Evolutionary conservation across 2,113 vertebrate species (phyloP).

Genomic region (Thalassarche chlororhynchos): DNA sequence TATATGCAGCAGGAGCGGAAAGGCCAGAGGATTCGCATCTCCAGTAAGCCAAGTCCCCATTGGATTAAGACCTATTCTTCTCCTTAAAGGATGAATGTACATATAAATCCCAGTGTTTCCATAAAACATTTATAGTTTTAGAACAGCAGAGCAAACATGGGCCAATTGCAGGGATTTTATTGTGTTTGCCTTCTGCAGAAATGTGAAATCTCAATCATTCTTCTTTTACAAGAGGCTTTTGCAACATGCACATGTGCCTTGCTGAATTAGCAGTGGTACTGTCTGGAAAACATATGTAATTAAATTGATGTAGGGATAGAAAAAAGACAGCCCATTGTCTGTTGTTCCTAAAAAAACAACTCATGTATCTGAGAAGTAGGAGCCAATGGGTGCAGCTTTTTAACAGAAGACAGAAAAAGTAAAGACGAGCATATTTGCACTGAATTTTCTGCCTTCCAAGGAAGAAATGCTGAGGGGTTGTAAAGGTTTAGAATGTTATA

Average conservation of each 20-base stretch:
- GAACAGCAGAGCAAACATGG: constrained; percentile 40
- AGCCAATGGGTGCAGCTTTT: not conserved
- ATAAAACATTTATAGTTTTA: constrained; percentile 69
- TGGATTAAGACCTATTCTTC: constrained; percentile 59
- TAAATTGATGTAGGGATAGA: constrained; percentile 36
- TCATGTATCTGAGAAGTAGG: not conserved
- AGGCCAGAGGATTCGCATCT: constrained; percentile 36
- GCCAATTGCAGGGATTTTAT: constrained; percentile 62
- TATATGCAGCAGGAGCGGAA: not conserved
- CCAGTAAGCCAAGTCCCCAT: constrained; percentile 10
- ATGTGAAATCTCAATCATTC: constrained; percentile 67
- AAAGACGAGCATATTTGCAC: not conserved
- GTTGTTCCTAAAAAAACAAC: constrained; percentile 15
- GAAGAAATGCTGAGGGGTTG: not conserved
- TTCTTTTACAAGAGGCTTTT: constrained; percentile 73
- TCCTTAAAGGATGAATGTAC: constrained; percentile 68
- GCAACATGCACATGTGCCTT: constrained; percentile 64
- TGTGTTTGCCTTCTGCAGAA: constrained; percentile 72
- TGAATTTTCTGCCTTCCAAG: not conserved
- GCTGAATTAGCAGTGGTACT: constrained; percentile 67
- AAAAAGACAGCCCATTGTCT: constrained; percentile 37
- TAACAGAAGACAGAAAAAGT: not conserved
- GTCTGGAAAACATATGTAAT: constrained; percentile 77
- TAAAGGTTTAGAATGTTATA: not conserved
- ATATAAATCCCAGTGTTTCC: constrained; percentile 54